Conservation (phyloP, 2,888 invertebrate species). For the Vanessa cardui region DNA sequence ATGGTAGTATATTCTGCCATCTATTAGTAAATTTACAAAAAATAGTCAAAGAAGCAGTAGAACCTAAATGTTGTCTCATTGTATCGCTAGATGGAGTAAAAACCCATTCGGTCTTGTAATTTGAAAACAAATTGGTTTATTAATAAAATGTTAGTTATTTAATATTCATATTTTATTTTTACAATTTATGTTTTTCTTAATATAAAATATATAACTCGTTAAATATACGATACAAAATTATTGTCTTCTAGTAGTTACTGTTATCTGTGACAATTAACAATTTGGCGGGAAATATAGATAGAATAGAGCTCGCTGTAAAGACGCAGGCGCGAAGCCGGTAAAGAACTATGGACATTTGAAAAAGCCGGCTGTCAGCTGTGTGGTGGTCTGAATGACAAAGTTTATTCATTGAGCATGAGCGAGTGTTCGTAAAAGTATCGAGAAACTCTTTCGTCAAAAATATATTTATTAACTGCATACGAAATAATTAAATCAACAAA, state of each 20-base stretch:
- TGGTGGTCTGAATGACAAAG: slow-evolving; percentile 46
- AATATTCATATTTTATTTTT: no score
- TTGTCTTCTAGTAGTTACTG: slow-evolving; percentile 1
- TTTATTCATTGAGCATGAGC: slow-evolving; percentile 45
- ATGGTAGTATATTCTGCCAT: not conserved
- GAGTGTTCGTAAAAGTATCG: slow-evolving; percentile 38
- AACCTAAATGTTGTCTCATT: no score
- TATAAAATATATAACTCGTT: not conserved
- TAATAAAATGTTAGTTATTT: no score
- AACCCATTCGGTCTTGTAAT: no score
- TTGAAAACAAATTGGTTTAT: no score
- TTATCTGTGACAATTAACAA: slow-evolving; percentile 19
- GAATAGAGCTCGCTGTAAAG: slow-evolving; percentile 35
- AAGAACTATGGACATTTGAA: slow-evolving; percentile 51
- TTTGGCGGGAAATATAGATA: slow-evolving; percentile 40
- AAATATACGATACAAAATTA: not conserved
- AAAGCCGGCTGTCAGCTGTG: slow-evolving; percentile 55
- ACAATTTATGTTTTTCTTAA: not conserved
- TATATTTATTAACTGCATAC: not conserved
- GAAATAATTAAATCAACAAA: not conserved
- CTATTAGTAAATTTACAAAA: not conserved
- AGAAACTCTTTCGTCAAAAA: slow-evolving; percentile 2
- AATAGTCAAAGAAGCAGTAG: not conserved
- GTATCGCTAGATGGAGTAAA: no score
- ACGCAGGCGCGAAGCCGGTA: slow-evolving; percentile 53